Percentiles rank a stretch among this genome's conserved stretches.
Evolutionary conservation across 2,113 vertebrate genomes (phyloP).

Genomic region (Emydura subglobosa): DNA sequence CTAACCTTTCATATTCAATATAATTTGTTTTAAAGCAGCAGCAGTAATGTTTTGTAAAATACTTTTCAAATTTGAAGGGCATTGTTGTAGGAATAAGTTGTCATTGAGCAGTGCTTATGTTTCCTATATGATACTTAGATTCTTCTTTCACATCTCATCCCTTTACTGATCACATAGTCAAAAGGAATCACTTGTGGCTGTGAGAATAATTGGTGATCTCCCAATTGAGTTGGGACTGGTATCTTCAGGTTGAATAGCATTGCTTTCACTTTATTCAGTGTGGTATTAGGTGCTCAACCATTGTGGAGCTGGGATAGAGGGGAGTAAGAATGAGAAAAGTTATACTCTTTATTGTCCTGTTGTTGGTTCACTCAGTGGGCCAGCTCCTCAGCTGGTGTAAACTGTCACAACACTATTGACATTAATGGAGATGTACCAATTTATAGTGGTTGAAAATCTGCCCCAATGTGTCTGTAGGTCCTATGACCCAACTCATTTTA

Average conservation of each 20-base stretch:
- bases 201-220: rapidly evolving
- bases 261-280: rapidly evolving
- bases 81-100: neutral
- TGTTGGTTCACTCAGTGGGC: neutral
- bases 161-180: neutral
- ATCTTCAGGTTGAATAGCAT: neutral
- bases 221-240: neutral
- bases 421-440: neutral
- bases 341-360: neutral
- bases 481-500: neutral
- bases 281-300: neutral
- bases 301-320: neutral
- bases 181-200: neutral
- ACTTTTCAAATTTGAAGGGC: neutral
- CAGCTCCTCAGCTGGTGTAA: neutral
- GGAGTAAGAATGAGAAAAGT: neutral
- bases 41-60: neutral
- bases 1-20: neutral
- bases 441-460: neutral
- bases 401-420: neutral
- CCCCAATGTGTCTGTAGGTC: neutral
- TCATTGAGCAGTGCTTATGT: neutral
- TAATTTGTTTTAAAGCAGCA: neutral
- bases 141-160: neutral
- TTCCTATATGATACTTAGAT: neutral